phyloP scores from a whole-genome alignment of 2,888 invertebrate species.

The Thelaira solivaga region DNA sequence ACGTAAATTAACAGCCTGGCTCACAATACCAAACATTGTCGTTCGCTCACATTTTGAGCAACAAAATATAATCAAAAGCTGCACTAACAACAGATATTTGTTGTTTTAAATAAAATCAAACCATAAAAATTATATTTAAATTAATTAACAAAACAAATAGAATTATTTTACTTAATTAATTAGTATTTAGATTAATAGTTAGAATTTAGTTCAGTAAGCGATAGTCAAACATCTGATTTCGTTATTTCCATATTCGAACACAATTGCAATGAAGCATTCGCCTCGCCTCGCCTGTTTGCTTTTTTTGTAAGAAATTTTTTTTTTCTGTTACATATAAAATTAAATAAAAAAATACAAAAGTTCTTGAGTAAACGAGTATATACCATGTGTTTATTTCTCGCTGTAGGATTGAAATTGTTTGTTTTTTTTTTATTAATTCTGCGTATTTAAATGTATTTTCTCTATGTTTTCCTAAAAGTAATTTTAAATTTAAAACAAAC shows the following conservation, averaged over 20 bases:
- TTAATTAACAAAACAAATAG: no score
- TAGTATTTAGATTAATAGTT: no score
- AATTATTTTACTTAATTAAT: no score
- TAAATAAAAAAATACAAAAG: conserved; percentile 20
- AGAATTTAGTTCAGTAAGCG: no score
- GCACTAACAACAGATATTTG: no score
- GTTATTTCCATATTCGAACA: conserved; percentile 1
- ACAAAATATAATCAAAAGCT: no score
- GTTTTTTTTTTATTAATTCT: neutral
- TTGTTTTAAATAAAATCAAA: no score
- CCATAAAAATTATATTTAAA: no score
- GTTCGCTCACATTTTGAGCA: no score
- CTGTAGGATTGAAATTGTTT: conserved; percentile 37
- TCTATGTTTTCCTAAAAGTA: conserved; percentile 38
- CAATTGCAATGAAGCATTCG: neutral
- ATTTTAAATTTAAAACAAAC: conserved; percentile 54
- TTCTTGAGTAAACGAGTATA: no score
- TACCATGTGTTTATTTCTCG: conserved; percentile 22
- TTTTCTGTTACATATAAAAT: conserved; percentile 19
- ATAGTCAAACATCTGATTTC: neutral
- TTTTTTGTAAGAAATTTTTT: conserved; percentile 6
- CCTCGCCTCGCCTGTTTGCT: conserved; percentile 13
- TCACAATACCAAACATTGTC: no score
- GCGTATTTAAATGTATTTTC: neutral
- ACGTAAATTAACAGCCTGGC: no score